Base-by-base conservation (phyloP, 2,888 invertebrate genomes). In the Byasa hedistus region DNA sequence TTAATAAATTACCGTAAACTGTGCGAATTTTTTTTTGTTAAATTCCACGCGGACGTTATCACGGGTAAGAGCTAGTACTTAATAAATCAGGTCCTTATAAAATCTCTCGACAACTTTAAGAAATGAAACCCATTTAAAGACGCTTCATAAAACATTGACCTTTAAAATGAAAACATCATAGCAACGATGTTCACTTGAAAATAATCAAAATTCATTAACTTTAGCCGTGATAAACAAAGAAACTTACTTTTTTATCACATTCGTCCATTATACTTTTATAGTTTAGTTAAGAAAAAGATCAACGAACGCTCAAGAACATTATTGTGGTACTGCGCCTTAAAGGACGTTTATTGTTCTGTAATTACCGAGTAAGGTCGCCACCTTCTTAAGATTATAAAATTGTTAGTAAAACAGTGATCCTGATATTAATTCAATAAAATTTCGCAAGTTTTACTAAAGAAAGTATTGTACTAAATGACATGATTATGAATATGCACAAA, bases 311-410 rank as follows among this genome's bases (percentile, higher is more conserved):
- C 54, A 57, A 64, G 54, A 36, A 69, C 21, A 69, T 58, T 48
- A 57, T 59, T 39, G 44, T 64, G 57, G 57, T 64, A 64, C 60
- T 61, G 67, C 61, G 52, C 74, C 72, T 68, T 73, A 70, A 75
- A 73, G 67, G 68, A 73, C 77, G 75, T 71, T 81, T 85, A 85
- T 83, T 84, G 83, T 85, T 84, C 79, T 79, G 65, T 65, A 73
- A 69, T 75, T 72, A 71, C 64, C 70, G 65, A 70, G 74, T 71
- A 82, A 84, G 82, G 84, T 86, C 85, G 83, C 72, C 72, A 79
- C 78, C 75, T 76, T 79, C 79, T 76, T 79, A 21, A 15, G n/a
- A 21, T 80, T 27, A 21, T 10, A 52, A 39, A 27, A 61, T 51
- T 52, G 51, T 39, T n/a, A 57, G 23, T 57, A 57, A 52, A 51